Conservation (phyloP, 2,113 vertebrate genomes). For the Trichechus manatus region DNA sequence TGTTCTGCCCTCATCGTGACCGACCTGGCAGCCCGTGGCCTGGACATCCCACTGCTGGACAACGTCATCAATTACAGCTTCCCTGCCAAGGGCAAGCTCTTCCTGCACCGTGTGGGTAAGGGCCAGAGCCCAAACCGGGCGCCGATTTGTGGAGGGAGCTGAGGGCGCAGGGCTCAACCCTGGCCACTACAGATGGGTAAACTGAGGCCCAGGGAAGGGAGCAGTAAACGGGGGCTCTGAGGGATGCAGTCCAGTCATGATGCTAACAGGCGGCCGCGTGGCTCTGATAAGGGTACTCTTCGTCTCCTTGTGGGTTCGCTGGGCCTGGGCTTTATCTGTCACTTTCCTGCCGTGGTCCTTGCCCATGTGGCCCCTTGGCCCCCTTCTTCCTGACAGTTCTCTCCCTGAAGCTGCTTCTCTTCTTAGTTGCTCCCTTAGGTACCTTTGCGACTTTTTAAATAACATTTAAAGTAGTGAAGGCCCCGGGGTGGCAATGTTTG, state of each 20-base stretch:
- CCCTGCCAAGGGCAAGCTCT: slow-evolving; percentile 96
- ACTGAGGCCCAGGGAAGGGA: neutral
- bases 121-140: neutral
- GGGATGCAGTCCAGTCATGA: fast-evolving
- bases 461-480: neutral
- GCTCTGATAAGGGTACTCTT: neutral
- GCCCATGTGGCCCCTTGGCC: fast-evolving
- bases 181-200: fast-evolving
- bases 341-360: neutral
- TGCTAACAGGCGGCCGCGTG: fast-evolving
- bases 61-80: slow-evolving; percentile 99
- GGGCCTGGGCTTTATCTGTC: too few relatives aligned
- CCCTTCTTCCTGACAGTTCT: neutral
- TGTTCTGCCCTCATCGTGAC: slow-evolving; percentile 96
- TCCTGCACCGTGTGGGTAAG: slow-evolving; percentile 97
- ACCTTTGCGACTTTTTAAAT: neutral
- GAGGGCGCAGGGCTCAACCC: neutral
- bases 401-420: neutral
- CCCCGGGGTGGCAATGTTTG: neutral
- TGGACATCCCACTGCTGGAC: slow-evolving; percentile 98
- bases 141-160: fast-evolving
- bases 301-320: neutral
- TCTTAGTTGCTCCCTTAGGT: too few relatives aligned
- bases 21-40: slow-evolving; percentile 95
- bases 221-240: fast-evolving